Percentiles rank a stretch among this genome's conserved stretches.
Evolutionary conservation across 2,797 vertebrate species (phyloP).

Genomic region (Sebastes trivittatus): DNA sequence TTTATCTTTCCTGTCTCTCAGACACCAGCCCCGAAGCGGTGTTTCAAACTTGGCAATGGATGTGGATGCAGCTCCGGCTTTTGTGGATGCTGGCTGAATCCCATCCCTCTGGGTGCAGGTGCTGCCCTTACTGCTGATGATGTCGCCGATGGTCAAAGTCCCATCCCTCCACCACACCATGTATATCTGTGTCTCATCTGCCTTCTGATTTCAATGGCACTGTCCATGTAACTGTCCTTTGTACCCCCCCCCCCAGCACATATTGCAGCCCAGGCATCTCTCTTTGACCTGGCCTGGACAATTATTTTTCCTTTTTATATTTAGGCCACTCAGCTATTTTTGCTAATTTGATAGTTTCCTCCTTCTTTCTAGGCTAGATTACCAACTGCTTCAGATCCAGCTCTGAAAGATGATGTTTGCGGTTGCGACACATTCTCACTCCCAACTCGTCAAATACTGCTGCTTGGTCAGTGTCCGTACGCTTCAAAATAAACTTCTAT

Average conservation of each 20-base stretch:
- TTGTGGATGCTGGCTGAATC: slow-evolving; percentile 29
- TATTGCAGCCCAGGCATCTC: background rate
- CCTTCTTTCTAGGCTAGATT: no score
- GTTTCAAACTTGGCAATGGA: slow-evolving; percentile 52
- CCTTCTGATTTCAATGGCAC: background rate
- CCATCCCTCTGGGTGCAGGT: slow-evolving; percentile 25
- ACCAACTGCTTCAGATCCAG: background rate
- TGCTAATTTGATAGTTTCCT: background rate
- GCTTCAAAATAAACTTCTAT: background rate
- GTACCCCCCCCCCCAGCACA: background rate
- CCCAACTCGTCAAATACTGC: no score
- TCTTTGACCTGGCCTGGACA: background rate
- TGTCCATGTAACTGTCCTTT: background rate
- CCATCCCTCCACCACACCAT: background rate
- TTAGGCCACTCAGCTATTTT: background rate
- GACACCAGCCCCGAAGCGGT: slow-evolving; percentile 53
- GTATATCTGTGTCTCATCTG: background rate
- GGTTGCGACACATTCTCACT: no score
- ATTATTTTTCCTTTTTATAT: background rate
- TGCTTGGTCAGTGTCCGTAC: background rate
- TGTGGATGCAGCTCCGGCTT: slow-evolving; percentile 38
- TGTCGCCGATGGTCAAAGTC: background rate
- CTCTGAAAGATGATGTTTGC: background rate
- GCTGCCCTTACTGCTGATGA: slow-evolving; percentile 5
- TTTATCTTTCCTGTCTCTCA: slow-evolving; percentile 64